Evolutionary conservation across 1,140 invertebrate species (phyloP).

Genomic region (Cydia splendana): DNA sequence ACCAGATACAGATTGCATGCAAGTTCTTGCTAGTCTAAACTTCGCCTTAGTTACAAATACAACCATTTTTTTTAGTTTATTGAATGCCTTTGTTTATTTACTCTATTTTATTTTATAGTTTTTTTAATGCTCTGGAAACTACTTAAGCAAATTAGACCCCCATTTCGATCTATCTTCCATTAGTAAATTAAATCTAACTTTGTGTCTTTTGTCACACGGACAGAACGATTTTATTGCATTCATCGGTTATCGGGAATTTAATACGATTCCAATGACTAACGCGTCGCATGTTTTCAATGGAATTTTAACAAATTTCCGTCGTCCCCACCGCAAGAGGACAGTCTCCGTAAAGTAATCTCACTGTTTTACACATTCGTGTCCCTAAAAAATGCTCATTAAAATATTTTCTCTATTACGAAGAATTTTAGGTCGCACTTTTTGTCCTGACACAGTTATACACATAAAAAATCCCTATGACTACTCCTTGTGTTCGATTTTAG

Average conservation of each 20-base stretch:
- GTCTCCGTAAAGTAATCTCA: slow-evolving; percentile 45
- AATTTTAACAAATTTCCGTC: slow-evolving; percentile 72
- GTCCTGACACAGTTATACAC: slow-evolving; percentile 53
- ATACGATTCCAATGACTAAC: slow-evolving; percentile 21
- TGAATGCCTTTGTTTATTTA: too few species aligned
- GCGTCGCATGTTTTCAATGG: slow-evolving; percentile 36
- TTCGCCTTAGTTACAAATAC: too few species aligned
- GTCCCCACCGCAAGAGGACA: background rate
- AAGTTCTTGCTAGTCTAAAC: too few species aligned
- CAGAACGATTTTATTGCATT: background rate
- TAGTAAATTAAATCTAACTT: background rate
- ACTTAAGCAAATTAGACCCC: too few species aligned
- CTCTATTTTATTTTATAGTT: too few species aligned
- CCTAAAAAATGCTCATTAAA: slow-evolving; percentile 70
- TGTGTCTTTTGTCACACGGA: background rate
- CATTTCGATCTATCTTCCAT: background rate
- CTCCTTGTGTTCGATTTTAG: background rate
- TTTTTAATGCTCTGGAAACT: too few species aligned
- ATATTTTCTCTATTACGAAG: slow-evolving; percentile 67
- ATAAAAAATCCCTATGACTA: slow-evolving; percentile 45
- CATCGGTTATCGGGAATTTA: slow-evolving; percentile 4
- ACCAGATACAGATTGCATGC: too few species aligned
- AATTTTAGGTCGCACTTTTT: slow-evolving; percentile 56
- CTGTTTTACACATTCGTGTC: slow-evolving; percentile 57
- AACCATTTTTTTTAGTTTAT: too few species aligned